Evolutionary conservation across 2,797 vertebrate genomes (phyloP).

Genomic region (Anguilla marmorata): DNA sequence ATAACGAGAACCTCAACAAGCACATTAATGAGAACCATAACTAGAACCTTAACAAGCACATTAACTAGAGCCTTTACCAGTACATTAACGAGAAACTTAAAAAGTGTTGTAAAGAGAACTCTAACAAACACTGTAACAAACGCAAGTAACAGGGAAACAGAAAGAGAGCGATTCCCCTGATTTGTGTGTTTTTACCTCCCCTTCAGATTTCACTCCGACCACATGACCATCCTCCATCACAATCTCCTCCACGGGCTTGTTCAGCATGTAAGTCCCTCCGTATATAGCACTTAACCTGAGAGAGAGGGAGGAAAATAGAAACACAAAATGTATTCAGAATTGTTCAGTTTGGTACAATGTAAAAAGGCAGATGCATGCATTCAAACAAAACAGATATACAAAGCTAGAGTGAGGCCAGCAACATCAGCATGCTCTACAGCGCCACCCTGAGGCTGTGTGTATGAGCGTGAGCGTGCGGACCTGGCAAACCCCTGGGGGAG

Average conservation of each 20-base stretch:
- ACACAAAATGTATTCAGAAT: neutral
- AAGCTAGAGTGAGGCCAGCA: neutral
- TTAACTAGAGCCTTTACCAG: neutral
- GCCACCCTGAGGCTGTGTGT: neutral
- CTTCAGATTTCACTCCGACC: slow-evolving; percentile 88
- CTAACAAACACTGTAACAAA: neutral
- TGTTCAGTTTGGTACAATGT: neutral
- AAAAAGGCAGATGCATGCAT: neutral
- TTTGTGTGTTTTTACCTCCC: slow-evolving; percentile 70
- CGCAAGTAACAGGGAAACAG: neutral
- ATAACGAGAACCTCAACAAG: neutral
- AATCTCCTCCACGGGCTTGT: slow-evolving; percentile 90
- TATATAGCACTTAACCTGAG: slow-evolving; percentile 89
- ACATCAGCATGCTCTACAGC: neutral
- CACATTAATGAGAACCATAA: neutral
- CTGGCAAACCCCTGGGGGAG: slow-evolving; percentile 92
- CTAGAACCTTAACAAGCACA: neutral
- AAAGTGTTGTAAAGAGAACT: neutral
- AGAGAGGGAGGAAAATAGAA: neutral
- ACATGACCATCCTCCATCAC: slow-evolving; percentile 88
- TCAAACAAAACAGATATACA: neutral
- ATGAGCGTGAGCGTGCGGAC: slow-evolving; percentile 49
- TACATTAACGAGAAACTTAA: neutral
- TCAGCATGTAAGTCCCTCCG: slow-evolving; percentile 94
- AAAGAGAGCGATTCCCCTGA: neutral